Evolutionary conservation across 2,888 invertebrate species (phyloP).

Genomic region (Hoplodrina blanda): DNA sequence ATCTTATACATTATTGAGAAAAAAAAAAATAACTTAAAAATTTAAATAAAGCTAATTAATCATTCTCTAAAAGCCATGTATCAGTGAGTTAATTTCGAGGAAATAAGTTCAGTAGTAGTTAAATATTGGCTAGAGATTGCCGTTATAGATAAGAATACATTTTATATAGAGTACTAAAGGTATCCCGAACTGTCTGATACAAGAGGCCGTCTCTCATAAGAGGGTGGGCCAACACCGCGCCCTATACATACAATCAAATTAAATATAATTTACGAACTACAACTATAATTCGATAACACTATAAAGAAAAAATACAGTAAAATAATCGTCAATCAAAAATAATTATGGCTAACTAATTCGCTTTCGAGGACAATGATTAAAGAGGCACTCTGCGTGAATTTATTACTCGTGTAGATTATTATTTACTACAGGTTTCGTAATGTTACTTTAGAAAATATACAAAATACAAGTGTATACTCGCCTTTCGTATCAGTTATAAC

Average conservation of each 20-base stretch:
- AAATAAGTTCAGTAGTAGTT: slow-evolving; percentile 66
- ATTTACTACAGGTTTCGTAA: slow-evolving; percentile 77
- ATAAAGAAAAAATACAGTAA: slow-evolving; percentile 79
- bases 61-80: slow-evolving; percentile 83
- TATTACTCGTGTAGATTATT: slow-evolving; percentile 80
- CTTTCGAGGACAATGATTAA: slow-evolving; percentile 84
- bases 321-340: slow-evolving; percentile 82
- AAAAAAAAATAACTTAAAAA: slow-evolving; percentile 84
- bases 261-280: slow-evolving; percentile 83
- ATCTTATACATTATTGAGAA: slow-evolving; percentile 77
- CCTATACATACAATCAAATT: slow-evolving; percentile 69
- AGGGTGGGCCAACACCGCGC: slow-evolving; percentile 57
- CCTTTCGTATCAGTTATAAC: slow-evolving; percentile 57
- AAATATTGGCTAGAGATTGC: slow-evolving; percentile 66
- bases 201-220: slow-evolving; percentile 72
- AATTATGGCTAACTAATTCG: slow-evolving; percentile 88
- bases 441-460: slow-evolving; percentile 81
- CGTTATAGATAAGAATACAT: slow-evolving; percentile 71
- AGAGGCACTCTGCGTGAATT: slow-evolving; percentile 90
- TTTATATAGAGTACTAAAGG: slow-evolving; percentile 64
- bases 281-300: slow-evolving; percentile 87
- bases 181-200: slow-evolving; percentile 78
- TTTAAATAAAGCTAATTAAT: slow-evolving; percentile 87
- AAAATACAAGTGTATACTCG: slow-evolving; percentile 77
- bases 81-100: slow-evolving; percentile 81